Conservation (phyloP, 2,113 vertebrate species). For the Oryctolagus cuniculus region mOryCun1.1 NC_091438.1:6014501-6015000, state of each 20-base stretch:
- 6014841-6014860: not conserved
- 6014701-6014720: too few relatives aligned
- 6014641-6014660: not conserved
- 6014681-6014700: not conserved
- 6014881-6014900: not conserved
- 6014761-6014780: not conserved
- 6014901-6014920: not conserved
- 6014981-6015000: too few relatives aligned
- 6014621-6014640: not conserved
- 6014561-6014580: constrained; percentile 57
- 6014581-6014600: not conserved
- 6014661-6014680: not conserved
- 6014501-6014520: constrained; percentile 31
- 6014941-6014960: too few relatives aligned
- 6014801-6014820: not conserved
- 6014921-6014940: too few relatives aligned
- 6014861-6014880: not conserved
- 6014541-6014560: constrained; percentile 8
- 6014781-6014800: not conserved
- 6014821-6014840: not conserved
- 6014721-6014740: too few relatives aligned
- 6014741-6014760: too few relatives aligned
- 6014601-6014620: constrained; percentile 34
- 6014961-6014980: too few relatives aligned
- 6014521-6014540: constrained; percentile 51